phyloP scores from a whole-genome alignment of 2,113 vertebrate genomes.

The Dicrurus megarhynchus region DNA sequence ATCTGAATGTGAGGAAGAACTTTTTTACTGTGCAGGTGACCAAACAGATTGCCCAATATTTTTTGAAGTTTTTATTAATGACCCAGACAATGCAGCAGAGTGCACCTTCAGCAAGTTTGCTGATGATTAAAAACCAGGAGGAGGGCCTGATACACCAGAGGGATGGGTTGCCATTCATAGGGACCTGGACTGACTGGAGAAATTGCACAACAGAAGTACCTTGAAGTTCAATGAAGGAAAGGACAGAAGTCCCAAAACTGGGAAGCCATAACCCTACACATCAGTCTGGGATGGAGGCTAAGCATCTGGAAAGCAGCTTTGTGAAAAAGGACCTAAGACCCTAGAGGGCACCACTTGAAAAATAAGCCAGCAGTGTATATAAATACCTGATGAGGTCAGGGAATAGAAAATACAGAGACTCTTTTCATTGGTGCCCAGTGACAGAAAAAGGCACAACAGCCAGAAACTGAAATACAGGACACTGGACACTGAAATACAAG shows the following conservation, averaged over 20 bases:
- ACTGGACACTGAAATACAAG: background rate
- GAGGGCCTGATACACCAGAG: background rate
- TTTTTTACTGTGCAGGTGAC: background rate
- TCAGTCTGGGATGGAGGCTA: background rate
- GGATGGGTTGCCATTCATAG: background rate
- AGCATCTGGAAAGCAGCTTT: background rate
- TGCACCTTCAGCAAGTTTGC: background rate
- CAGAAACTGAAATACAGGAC: background rate
- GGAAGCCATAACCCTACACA: background rate
- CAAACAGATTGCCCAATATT: background rate
- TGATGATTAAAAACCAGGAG: background rate
- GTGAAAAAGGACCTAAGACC: background rate
- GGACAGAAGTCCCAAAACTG: rapidly evolving
- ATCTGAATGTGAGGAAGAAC: background rate
- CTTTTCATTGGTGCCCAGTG: background rate
- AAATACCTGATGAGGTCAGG: background rate
- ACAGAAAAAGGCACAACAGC: background rate
- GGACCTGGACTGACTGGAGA: background rate
- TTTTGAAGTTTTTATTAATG: background rate
- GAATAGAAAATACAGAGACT: background rate
- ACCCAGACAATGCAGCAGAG: background rate
- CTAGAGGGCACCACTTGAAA: background rate
- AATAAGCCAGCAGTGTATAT: background rate
- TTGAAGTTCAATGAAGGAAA: background rate
- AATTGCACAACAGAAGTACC: background rate